Evolutionary conservation across 1,140 invertebrate species (phyloP).

Genomic region (Eriosoma lanigerum): DNA sequence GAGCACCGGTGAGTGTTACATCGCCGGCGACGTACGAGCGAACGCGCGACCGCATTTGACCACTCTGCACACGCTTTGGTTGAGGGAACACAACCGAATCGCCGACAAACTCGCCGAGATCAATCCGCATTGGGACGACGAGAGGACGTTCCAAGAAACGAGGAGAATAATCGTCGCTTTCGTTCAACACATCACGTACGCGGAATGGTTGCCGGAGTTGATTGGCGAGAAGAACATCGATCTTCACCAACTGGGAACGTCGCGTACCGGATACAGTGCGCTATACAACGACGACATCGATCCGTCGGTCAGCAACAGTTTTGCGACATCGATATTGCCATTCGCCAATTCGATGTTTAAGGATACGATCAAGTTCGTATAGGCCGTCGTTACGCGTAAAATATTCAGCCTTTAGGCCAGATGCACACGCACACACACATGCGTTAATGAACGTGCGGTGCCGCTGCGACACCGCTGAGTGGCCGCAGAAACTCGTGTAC

Average conservation of each 20-base stretch:
- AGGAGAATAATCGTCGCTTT: constrained; percentile 80
- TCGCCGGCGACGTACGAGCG: constrained; percentile 67
- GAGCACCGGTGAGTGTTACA: constrained; percentile 57
- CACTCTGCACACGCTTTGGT: constrained; percentile 78
- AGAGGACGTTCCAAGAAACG: constrained; percentile 77
- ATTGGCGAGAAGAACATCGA: constrained; percentile 58
- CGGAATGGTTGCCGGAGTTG: constrained; percentile 80
- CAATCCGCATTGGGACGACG: constrained; percentile 76
- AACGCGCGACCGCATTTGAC: constrained; percentile 80
- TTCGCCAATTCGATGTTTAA: constrained; percentile 70
- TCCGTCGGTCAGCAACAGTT: constrained; percentile 70
- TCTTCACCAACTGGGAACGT: constrained; percentile 35
- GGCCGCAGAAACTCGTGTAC: too few relatives aligned
- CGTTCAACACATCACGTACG: constrained; percentile 86
- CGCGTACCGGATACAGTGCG: constrained; percentile 55
- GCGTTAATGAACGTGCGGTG: too few relatives aligned
- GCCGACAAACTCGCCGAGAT: constrained; percentile 65
- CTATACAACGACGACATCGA: constrained; percentile 64
- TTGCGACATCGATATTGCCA: constrained; percentile 70
- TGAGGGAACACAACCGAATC: constrained; percentile 87
- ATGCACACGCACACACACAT: too few relatives aligned
- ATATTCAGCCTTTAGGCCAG: too few relatives aligned
- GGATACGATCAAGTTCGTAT: constrained; percentile 60
- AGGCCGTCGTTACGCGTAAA: too few relatives aligned
- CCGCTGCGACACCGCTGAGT: too few relatives aligned